These are phyloP conservation scores for Irena cyanogastra DNA, from an alignment of 2,113 vertebrate species.

Conservation along the genomic window DNA sequence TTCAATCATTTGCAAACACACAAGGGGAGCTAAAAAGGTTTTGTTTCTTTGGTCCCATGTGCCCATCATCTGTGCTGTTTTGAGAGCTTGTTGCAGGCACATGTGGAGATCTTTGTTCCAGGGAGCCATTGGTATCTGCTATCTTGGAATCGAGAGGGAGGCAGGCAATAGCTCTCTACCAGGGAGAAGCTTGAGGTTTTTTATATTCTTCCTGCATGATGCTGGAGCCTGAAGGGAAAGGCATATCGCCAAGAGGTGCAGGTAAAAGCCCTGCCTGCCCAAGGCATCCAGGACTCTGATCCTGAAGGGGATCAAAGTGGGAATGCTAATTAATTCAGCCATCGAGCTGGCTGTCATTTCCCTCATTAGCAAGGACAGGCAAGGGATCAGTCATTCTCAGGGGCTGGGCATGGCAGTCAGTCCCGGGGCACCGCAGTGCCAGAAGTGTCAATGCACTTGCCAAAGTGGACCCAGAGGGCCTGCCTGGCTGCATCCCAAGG, in stretches of 20 bases:
- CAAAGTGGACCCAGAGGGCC: not conserved
- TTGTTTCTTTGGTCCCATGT: not conserved
- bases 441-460: not conserved
- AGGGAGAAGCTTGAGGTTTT: not conserved
- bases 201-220: not conserved
- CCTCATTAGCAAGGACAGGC: not conserved
- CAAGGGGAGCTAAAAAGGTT: not conserved
- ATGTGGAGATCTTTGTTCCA: not conserved
- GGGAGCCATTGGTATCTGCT: not conserved
- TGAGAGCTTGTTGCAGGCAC: not conserved
- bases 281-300: not conserved
- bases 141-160: not conserved
- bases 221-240: not conserved
- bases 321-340: not conserved
- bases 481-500: rapidly evolving
- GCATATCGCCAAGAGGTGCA: not conserved
- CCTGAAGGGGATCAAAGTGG: not conserved
- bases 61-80: not conserved
- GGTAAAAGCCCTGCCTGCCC: not conserved
- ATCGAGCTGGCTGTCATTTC: not conserved
- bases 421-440: rapidly evolving
- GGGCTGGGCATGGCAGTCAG: not conserved
- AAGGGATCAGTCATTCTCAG: not conserved
- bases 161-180: not conserved
- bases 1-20: not conserved